Evolutionary conservation across 2,888 invertebrate species (phyloP), one percentile per base, ranked within the genome.

Genomic region (Oxycera nigricornis): DNA sequence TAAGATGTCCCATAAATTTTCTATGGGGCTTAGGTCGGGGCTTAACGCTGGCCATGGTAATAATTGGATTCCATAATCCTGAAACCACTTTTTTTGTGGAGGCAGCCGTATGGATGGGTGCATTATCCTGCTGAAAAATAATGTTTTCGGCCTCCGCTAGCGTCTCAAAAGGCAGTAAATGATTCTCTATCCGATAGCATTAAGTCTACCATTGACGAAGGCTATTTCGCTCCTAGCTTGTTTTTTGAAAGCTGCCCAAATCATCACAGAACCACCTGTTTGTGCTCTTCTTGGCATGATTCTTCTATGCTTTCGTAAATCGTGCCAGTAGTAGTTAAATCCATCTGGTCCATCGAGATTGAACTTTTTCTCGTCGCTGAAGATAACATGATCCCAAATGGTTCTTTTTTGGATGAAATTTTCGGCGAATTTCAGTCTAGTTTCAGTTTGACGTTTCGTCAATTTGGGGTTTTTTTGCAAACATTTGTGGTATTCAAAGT

Each of bases 261-360:
- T 50, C 72, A 77, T 74, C n/a, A n/a, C n/a, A 39, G 24, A 26
- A 39, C 62, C 73, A 24, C 70, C 74, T 68, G 52, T 62, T 46
- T 70, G 55, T 39, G 67, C 67, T 67, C 41, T 22, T n/a, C n/a
- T n/a, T 59, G 50, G n/a, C 7, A 74, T 17, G 17, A 76, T 72
- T 50, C 11, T 41, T 50, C 59, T 26, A 11, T 59, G 30, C 30
- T 28, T 70, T 14, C 74, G 68, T 35, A 76, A 46, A 76, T 77
- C 72, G 31, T 77, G 77, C 67, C 65, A 74, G 61, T 74, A 77
- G 39, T 77, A 72, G 50, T 62, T 72, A 46, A 73, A 73, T 35
- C 76, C 74, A 65, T 73, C 74, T 11, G 76, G 59, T 28, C 72
- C 74, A 67, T 76, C 72, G 1, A 76, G 20, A 73, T 75, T 73